These are phyloP conservation scores for Otus sunia DNA, from an alignment of 2,113 vertebrate genomes.

Conservation along the genomic window DNA sequence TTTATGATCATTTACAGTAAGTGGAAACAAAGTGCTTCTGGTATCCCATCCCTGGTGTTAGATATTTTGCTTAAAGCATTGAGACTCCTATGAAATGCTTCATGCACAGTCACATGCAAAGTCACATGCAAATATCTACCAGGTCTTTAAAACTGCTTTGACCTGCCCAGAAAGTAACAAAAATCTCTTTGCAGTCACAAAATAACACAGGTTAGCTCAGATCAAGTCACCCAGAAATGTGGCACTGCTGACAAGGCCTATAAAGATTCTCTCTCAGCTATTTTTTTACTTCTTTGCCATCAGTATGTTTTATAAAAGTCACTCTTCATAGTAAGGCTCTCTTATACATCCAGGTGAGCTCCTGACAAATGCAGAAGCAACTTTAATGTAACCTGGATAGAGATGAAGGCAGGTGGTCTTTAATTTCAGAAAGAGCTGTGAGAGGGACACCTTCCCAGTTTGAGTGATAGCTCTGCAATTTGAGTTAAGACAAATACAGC, in stretches of 20 bases:
- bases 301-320: neutral
- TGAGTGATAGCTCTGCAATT: constrained; percentile 12
- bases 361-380: neutral
- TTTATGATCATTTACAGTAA: constrained; percentile 60
- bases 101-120: neutral
- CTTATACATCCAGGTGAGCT: neutral
- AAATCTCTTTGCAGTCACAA: neutral
- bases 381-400: neutral
- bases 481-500: constrained; percentile 9
- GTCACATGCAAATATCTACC: neutral
- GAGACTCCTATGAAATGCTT: neutral
- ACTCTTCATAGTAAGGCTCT: neutral
- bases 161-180: neutral
- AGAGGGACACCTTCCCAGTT: neutral
- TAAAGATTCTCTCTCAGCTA: neutral
- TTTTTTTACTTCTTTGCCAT: neutral
- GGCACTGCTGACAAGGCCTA: neutral
- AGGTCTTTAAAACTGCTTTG: neutral
- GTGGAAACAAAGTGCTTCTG: constrained; percentile 28
- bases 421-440: neutral
- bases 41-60: neutral
- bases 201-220: neutral
- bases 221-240: neutral
- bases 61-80: neutral
- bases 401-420: neutral